Evolutionary conservation across 2,113 vertebrate genomes (phyloP).

Genomic region (Centropristis striata): DNA sequence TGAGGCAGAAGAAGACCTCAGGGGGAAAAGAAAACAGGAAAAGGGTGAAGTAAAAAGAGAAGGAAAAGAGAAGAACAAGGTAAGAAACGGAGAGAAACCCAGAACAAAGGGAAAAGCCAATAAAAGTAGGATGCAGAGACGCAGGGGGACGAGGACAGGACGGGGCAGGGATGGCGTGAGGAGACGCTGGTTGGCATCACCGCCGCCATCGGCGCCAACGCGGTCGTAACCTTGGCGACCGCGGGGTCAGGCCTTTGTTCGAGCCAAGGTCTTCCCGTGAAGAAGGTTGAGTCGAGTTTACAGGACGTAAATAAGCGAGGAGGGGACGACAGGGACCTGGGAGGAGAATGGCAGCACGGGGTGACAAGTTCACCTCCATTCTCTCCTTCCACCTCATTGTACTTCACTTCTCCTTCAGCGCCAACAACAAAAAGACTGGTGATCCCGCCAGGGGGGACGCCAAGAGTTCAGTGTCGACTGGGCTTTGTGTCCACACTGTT

Average conservation of each 20-base stretch:
- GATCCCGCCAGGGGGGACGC: slow-evolving; percentile 53
- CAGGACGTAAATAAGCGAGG: slow-evolving; percentile 77
- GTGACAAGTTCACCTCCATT: slow-evolving; percentile 74
- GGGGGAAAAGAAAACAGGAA: not conserved
- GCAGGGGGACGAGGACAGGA: slow-evolving; percentile 26
- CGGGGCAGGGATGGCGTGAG: slow-evolving; percentile 55
- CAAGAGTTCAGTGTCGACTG: slow-evolving; percentile 56
- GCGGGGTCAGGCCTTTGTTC: slow-evolving; percentile 77
- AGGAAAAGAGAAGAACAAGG: not conserved
- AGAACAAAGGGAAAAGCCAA: slow-evolving; percentile 10
- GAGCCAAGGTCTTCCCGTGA: slow-evolving; percentile 70
- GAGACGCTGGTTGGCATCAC: slow-evolving; percentile 58
- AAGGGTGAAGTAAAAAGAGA: too few relatives aligned
- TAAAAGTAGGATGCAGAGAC: slow-evolving; percentile 23
- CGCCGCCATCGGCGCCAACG: slow-evolving; percentile 58
- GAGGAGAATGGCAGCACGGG: slow-evolving; percentile 56
- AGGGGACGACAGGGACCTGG: slow-evolving; percentile 70
- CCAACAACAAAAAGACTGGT: slow-evolving; percentile 58
- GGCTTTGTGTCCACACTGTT: slow-evolving; percentile 19
- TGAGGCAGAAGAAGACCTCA: too few relatives aligned
- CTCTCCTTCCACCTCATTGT: slow-evolving; percentile 63
- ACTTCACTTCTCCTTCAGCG: slow-evolving; percentile 53
- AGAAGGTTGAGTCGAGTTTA: slow-evolving; percentile 72
- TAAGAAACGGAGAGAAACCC: not conserved
- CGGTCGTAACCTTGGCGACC: slow-evolving; percentile 68